These are phyloP conservation scores for Meleagris gallopavo DNA, from an alignment of 2,113 vertebrate genomes.

Conservation along the genomic window DNA sequence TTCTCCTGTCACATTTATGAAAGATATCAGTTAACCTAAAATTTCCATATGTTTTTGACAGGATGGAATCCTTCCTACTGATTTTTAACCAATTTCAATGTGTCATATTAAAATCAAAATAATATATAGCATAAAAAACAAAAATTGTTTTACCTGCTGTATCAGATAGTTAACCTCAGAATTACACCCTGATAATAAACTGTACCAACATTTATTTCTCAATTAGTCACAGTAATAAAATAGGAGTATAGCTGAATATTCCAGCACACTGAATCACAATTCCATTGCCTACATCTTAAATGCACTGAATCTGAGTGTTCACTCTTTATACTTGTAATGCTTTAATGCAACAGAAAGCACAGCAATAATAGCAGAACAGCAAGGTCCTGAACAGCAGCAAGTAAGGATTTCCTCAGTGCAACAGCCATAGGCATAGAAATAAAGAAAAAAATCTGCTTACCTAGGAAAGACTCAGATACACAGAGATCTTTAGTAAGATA, in stretches of 20 bases:
- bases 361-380: too few relatives aligned
- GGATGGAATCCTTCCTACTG: neutral
- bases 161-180: neutral
- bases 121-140: neutral
- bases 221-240: neutral
- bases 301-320: neutral
- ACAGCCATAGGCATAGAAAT: too few relatives aligned
- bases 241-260: neutral
- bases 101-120: neutral
- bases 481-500: too few relatives aligned
- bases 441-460: too few relatives aligned
- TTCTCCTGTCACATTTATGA: conserved; percentile 32
- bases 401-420: too few relatives aligned
- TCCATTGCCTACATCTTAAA: neutral
- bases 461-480: too few relatives aligned
- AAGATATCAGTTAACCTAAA: neutral
- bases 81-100: neutral
- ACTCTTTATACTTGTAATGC: neutral
- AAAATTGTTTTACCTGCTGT: neutral
- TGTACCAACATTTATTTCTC: neutral
- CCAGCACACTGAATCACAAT: neutral
- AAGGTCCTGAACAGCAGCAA: too few relatives aligned
- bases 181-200: neutral
- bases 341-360: too few relatives aligned
- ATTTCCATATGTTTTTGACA: conserved; percentile 30